phyloP scores from a whole-genome alignment of 2,113 vertebrate species.

The Laterallus jamaicensis region DNA sequence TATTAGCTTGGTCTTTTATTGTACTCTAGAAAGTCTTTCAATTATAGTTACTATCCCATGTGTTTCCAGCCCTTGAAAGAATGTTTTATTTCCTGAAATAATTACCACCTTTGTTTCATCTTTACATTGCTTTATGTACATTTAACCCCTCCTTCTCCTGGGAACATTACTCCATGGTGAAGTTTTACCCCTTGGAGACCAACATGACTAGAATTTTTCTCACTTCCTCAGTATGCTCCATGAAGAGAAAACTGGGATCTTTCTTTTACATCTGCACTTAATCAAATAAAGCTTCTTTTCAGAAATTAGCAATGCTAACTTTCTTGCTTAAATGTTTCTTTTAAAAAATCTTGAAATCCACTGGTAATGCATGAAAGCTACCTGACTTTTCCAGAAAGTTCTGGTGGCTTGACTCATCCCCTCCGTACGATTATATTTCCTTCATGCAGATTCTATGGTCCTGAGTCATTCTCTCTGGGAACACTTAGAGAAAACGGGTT shows the following conservation, averaged over 20 bases:
- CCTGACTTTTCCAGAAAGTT: neutral
- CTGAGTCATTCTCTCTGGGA: neutral
- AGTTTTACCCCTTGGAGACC: neutral
- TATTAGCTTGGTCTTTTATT: neutral
- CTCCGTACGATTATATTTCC: neutral
- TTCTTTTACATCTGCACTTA: neutral
- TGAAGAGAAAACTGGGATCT: neutral
- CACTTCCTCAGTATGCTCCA: neutral
- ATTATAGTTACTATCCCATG: neutral
- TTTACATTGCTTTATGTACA: neutral
- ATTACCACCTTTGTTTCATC: neutral
- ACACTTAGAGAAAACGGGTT: neutral
- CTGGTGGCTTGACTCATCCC: neutral
- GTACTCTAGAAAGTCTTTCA: neutral
- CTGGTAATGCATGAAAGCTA: neutral
- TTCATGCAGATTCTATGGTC: neutral
- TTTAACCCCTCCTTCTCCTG: neutral
- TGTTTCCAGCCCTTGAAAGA: neutral
- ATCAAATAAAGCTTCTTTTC: neutral
- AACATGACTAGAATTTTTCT: neutral
- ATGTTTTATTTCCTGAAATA: neutral
- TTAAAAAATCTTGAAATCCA: slow-evolving; percentile 10
- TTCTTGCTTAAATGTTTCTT: neutral
- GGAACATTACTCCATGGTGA: neutral
- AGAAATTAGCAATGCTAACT: neutral